A percentile compares a stretch with the other conserved stretches of the same genome.
Conservation (phyloP, 2,797 vertebrate species). For the Sebastes iracundus region DNA sequence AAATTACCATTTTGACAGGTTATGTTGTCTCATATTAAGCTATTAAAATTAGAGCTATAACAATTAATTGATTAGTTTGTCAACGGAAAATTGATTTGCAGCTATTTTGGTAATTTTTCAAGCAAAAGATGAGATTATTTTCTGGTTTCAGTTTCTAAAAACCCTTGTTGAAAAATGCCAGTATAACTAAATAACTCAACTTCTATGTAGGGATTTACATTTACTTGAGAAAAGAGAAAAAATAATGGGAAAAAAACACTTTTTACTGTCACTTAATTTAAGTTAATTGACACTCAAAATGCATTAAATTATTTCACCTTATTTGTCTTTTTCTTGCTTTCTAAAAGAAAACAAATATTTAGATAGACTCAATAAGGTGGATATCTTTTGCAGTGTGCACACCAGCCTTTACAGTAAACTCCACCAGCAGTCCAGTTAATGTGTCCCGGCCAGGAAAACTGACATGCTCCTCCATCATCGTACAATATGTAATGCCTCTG, state of each 20-base stretch:
- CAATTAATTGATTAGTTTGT: neutral
- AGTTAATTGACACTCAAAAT: neutral
- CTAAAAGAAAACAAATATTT: neutral
- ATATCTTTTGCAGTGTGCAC: slow-evolving; percentile 67
- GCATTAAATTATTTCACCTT: neutral
- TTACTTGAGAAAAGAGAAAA: neutral
- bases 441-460: slow-evolving; percentile 64
- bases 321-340: neutral
- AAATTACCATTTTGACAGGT: slow-evolving; percentile 33
- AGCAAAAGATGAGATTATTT: neutral
- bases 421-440: slow-evolving; percentile 66
- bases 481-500: slow-evolving; percentile 40
- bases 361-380: neutral
- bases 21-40: neutral
- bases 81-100: too few relatives aligned
- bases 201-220: neutral
- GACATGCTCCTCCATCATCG: slow-evolving; percentile 57
- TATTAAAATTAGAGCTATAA: neutral
- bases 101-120: neutral
- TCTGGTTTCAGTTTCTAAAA: neutral
- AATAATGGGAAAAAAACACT: neutral
- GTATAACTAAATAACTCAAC: neutral
- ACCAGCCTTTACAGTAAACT: slow-evolving; percentile 73
- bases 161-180: neutral
- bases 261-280: too few relatives aligned